Conservation (phyloP, 2,797 vertebrate genomes). For the Pangasius djambal region DNA sequence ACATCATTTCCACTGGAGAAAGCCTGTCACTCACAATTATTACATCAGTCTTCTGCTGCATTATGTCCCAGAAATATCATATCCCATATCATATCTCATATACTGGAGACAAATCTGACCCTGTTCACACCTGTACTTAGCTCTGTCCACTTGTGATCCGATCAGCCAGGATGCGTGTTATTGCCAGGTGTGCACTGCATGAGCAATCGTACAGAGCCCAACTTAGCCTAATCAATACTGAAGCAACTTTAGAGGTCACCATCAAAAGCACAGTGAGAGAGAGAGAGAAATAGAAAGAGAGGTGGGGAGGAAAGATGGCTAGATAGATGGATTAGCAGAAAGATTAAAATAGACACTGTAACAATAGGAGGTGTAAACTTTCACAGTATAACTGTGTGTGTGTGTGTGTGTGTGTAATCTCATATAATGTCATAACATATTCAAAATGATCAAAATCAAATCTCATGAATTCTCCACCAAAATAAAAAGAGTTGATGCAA, state of each 20-base stretch:
- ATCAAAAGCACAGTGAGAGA: constrained; percentile 3
- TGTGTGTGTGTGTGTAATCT: background rate
- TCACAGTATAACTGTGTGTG: constrained; percentile 3
- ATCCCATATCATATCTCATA: background rate
- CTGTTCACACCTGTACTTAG: background rate
- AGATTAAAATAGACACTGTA: constrained; percentile 10
- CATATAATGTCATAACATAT: background rate
- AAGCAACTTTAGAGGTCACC: constrained; percentile 46
- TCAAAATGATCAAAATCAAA: background rate
- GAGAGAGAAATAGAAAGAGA: background rate
- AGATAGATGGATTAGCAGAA: background rate
- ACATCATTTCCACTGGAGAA: background rate
- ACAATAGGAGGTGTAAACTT: constrained; percentile 21
- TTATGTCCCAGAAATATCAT: background rate
- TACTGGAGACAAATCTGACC: background rate
- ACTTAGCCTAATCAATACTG: constrained; percentile 50
- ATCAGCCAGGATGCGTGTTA: background rate
- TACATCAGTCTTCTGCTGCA: background rate
- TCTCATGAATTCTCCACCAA: background rate
- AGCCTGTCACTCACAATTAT: background rate
- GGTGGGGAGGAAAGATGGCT: background rate
- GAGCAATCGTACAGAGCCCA: constrained; percentile 32
- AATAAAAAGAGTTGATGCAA: background rate
- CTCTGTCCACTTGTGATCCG: background rate
- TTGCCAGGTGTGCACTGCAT: background rate